Percentiles rank a stretch among this genome's conserved stretches.
These are phyloP conservation scores for Lepisosteus oculatus DNA, from an alignment of 2,113 vertebrate genomes.

Conservation along the genomic window DNA sequence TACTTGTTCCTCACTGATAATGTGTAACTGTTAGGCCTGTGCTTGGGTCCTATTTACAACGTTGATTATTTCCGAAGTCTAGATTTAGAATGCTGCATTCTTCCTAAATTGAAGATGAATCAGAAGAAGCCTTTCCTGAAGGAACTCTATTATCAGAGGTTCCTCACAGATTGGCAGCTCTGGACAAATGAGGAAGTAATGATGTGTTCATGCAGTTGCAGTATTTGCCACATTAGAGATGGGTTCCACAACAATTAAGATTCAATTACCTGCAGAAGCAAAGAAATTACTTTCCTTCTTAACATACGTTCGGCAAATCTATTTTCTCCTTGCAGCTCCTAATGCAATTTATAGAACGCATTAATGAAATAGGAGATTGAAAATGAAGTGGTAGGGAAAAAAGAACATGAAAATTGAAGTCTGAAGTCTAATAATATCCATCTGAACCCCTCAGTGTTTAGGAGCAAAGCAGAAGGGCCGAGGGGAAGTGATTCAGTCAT, in stretches of 20 bases:
- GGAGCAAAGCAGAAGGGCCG: background rate
- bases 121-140: constrained; percentile 31
- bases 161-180: background rate
- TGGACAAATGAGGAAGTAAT: constrained; percentile 24
- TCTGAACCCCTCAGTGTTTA: constrained; percentile 6
- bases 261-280: constrained; percentile 43
- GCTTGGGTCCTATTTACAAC: background rate
- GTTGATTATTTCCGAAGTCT: constrained; percentile 36
- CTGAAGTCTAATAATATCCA: constrained; percentile 29
- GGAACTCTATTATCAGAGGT: background rate
- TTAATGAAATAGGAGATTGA: constrained; percentile 44
- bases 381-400: constrained; percentile 23
- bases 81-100: constrained; percentile 18
- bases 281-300: constrained; percentile 37
- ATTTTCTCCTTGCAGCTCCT: constrained; percentile 40
- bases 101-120: constrained; percentile 44
- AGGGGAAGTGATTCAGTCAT: constrained; percentile 3
- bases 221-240: constrained; percentile 20
- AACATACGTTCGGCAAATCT: constrained; percentile 41
- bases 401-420: constrained; percentile 32
- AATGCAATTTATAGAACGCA: constrained; percentile 43
- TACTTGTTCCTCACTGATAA: too few species aligned
- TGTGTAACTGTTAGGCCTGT: background rate
- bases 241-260: constrained; percentile 45
- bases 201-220: background rate